Evolutionary conservation across 1,140 invertebrate genomes (phyloP), one percentile per base, ranked within the genome.

Genomic region (Tenebrio molitor): DNA sequence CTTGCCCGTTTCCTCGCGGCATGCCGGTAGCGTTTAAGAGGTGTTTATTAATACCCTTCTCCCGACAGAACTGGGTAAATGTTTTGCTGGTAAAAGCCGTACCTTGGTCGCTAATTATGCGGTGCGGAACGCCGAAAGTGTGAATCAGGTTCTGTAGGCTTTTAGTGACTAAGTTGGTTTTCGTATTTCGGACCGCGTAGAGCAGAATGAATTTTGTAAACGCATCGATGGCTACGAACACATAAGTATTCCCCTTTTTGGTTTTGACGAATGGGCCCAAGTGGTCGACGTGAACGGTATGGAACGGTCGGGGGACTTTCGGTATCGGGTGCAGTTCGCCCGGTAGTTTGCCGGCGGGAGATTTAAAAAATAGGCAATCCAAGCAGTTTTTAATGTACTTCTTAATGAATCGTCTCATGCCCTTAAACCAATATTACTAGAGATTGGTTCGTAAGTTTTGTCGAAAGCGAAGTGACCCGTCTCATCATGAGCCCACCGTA

Each of bases 401-500:
- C 58, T 50, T 73, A 0, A 79, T 68, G 39, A 78, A 82, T 0
- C 69, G 66, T 6, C 77, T 33, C 79, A 83, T 81, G 8, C 74
- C 58, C 1, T 75, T 74, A 65, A 82, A 82, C 77, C 78, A 81
- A 70, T 80, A 82, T 15, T 77, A 29, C 14, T 63, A 66, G 74
- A 39, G 0, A 83, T 44, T 25, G 78, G 71, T 10, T 76, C 66
- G 10, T 79, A 58, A 0, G 79, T 82, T 53, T 78, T 82, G n/a
- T 77, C 76, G 1, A 76, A 62, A 5, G 73, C 78, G 25, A 74
- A 75, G 73, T 81, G 80, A 7, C 81, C 79, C 4, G 76, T 74
- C 6, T 83, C 81, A 29, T 83, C 78, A 58, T 83, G 81, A 53
- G 74, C 77, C n/a, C 75, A 68, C 23, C 76, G 68, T 0, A 80